A percentile compares a stretch with the other conserved stretches of the same genome.
These are phyloP conservation scores for Xerus rutilus DNA, from an alignment of 2,797 vertebrate genomes.

Conservation along the genomic window DNA sequence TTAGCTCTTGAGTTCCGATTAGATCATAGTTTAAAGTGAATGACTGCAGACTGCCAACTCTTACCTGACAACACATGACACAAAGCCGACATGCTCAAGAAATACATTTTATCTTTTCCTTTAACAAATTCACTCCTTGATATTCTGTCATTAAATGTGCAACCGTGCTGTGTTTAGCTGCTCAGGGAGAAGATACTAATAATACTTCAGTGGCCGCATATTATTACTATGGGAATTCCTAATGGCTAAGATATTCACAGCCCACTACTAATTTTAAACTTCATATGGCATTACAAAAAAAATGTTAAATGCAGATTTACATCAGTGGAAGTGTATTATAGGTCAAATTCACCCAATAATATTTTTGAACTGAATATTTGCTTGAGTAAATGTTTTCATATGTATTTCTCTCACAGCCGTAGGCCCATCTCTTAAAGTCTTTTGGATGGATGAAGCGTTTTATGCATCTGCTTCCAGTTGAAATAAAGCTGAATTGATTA, in stretches of 20 bases:
- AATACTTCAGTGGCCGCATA: conserved; percentile 38
- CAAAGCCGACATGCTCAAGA: conserved; percentile 45
- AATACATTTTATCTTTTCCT: conserved; percentile 41
- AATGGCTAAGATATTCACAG: conserved; percentile 65
- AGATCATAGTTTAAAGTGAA: conserved; percentile 77
- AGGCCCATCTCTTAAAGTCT: neutral
- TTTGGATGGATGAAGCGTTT: neutral
- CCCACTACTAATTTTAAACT: conserved; percentile 57
- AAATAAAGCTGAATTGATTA: neutral
- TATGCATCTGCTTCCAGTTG: neutral
- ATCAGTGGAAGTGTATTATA: neutral
- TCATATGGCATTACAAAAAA: conserved; percentile 16
- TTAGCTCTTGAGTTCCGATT: conserved; percentile 79
- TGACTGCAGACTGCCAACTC: conserved; percentile 68
- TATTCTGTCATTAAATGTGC: conserved; percentile 25
- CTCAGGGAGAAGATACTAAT: conserved; percentile 34
- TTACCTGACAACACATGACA: conserved; percentile 61
- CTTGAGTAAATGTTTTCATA: neutral
- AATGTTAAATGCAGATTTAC: neutral
- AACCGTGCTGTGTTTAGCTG: conserved; percentile 5
- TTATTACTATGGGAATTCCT: conserved; percentile 64
- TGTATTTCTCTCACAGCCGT: neutral
- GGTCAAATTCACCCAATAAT: neutral
- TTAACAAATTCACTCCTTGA: conserved; percentile 9
- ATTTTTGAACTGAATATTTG: neutral